These are phyloP conservation scores for Platalea minor DNA, from an alignment of 2,797 vertebrate species.

Conservation along the genomic window DNA sequence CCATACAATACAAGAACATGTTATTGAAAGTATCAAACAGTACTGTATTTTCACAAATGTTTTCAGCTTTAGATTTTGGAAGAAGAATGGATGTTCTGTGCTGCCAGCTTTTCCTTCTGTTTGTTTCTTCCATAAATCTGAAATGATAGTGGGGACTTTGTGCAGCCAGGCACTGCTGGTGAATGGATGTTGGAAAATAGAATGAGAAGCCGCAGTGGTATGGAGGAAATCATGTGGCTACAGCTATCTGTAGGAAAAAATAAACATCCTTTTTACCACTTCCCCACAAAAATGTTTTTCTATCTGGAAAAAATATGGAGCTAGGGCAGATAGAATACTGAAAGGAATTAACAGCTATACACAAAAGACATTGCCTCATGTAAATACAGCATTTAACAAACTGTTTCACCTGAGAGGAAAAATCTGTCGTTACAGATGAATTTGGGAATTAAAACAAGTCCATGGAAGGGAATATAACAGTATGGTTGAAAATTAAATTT, in stretches of 20 bases:
- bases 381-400: not conserved
- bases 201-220: slow-evolving; percentile 14
- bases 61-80: slow-evolving; percentile 32
- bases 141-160: not conserved
- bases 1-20: not conserved
- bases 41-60: not conserved
- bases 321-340: not conserved
- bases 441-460: not conserved
- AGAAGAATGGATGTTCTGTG: not conserved
- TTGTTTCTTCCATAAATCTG: slow-evolving; percentile 41
- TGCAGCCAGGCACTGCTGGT: not conserved
- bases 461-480: not conserved
- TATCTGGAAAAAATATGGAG: slow-evolving; percentile 29
- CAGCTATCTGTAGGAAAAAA: slow-evolving; percentile 53
- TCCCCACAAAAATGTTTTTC: slow-evolving; percentile 17
- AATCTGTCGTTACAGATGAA: not conserved
- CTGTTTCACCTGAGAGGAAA: not conserved
- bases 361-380: not conserved
- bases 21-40: slow-evolving; percentile 6
- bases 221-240: slow-evolving; percentile 44
- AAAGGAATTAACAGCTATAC: not conserved
- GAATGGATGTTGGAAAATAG: slow-evolving; percentile 21
- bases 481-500: not conserved
- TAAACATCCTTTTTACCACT: slow-evolving; percentile 45
- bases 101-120: slow-evolving; percentile 17